phyloP scores from a whole-genome alignment of 2,113 vertebrate species.

The Penelope pileata region DNA sequence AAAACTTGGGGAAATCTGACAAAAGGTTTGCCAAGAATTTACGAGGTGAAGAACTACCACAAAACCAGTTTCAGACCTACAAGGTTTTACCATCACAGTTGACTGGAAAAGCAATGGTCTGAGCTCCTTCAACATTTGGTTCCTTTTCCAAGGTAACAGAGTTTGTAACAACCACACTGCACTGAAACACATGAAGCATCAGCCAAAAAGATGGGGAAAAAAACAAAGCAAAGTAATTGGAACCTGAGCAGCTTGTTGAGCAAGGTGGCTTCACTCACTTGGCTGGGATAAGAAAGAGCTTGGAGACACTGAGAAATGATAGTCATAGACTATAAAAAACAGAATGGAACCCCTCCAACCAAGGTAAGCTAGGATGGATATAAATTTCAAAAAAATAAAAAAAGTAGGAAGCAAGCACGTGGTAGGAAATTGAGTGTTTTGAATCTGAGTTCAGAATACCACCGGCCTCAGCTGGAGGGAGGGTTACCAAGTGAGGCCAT shows the following conservation, averaged over 20 bases:
- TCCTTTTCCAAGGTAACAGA: not conserved
- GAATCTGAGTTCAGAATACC: not conserved
- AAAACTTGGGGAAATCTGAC: not conserved
- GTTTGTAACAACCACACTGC: not conserved
- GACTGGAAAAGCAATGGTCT: not conserved
- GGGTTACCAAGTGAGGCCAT: not conserved
- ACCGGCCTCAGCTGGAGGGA: not conserved
- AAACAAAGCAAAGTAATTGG: not conserved
- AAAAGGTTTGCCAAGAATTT: not conserved
- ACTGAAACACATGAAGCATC: not conserved
- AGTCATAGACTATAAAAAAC: not conserved
- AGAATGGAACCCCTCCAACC: not conserved
- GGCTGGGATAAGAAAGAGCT: not conserved
- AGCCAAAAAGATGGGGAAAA: not conserved
- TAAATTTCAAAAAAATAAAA: not conserved
- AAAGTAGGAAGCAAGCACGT: rapidly evolving
- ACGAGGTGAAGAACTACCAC: not conserved
- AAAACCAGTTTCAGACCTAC: not conserved
- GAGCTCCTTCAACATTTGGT: not conserved
- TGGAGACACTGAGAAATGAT: not conserved
- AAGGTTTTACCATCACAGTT: not conserved
- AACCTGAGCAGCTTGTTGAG: not conserved
- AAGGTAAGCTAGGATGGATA: not conserved
- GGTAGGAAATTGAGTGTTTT: not conserved
- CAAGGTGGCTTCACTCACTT: not conserved